Evolutionary conservation across 1,140 invertebrate species (phyloP), one percentile per base, ranked within the genome.

Genomic region (Lepidotrigona ventralis): DNA sequence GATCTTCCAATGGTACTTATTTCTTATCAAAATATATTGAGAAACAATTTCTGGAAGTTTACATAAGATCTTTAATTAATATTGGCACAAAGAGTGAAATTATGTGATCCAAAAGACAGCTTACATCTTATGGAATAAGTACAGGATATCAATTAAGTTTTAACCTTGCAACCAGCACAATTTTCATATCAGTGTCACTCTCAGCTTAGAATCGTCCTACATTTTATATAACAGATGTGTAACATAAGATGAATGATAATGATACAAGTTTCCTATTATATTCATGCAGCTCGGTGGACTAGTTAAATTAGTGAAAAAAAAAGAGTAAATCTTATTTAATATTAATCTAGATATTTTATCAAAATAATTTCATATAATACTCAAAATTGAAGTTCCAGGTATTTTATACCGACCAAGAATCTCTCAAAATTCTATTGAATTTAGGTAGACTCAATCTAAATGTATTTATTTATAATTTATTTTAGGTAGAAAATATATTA

Each of bases 391-490:
- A 80, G 83, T 88, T 89, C 89, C 89, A 90, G 88, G 90, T 89
- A 88, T 92, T 84, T 39, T 84, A 79, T 78, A 88, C 46, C 74
- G 88, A 91, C 91, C 87, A 85, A 88, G 87, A 91, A 91, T 93
- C 90, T 93, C 90, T 92, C 90, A 86, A 93, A 93, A 91, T 90
- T 91, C 64, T 92, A 89, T 90, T 91, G 86, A 93, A 94, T 93
- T 94, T 94, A 94, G 93, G 92, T 94, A 94, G 93, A 91, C 90
- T 83, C 91, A 90, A 93, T 91, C 90, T 93, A 93, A 92, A 92
- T 92, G 85, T 93, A 94, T 94, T 94, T 94, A 94, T 94, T 94
- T 92, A 91, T 94, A 94, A 94, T 94, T 94, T 94, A 94, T 94
- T 94, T 85, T 94, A 94, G 93, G 91, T 93, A 93, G 92, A 93